Evolutionary conservation across 2,888 invertebrate species (phyloP).

Genomic region (Lepidocyrtoides sp.): DNA sequence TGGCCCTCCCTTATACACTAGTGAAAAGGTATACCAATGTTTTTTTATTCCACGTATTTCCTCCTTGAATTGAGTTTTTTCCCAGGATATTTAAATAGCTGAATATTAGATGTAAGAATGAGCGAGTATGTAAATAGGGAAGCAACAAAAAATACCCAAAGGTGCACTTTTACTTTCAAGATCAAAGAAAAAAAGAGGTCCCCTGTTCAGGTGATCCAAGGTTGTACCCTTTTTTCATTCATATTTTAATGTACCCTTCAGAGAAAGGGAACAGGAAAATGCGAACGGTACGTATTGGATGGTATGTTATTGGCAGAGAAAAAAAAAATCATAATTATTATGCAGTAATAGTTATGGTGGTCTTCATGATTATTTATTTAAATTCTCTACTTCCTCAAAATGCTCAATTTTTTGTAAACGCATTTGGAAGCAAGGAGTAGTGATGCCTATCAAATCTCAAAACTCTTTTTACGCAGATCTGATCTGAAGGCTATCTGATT

Average conservation of each 20-base stretch:
- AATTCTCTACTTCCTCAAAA: no score
- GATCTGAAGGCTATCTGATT: constrained; percentile 36
- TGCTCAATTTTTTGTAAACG: no score
- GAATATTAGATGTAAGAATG: neutral
- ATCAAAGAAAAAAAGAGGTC: neutral
- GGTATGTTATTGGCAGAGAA: neutral
- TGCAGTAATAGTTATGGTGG: neutral
- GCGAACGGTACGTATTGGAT: neutral
- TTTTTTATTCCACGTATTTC: no score
- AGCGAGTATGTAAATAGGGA: constrained; percentile 7
- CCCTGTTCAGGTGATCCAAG: constrained; percentile 64
- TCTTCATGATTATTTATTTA: constrained; percentile 7
- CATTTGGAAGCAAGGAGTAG: no score
- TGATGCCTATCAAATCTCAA: neutral
- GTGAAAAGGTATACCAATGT: no score
- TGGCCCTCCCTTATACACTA: no score
- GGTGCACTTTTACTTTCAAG: constrained; percentile 67
- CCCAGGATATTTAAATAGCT: constrained; percentile 68
- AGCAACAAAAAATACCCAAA: constrained; percentile 18
- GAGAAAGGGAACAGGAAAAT: neutral
- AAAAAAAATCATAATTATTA: neutral
- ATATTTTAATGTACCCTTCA: constrained; percentile 42
- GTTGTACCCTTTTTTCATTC: constrained; percentile 48
- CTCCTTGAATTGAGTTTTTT: constrained; percentile 70
- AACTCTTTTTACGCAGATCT: neutral